phyloP scores from a whole-genome alignment of 2,113 vertebrate genomes.

The Thamnaconus septentrionalis region DNA sequence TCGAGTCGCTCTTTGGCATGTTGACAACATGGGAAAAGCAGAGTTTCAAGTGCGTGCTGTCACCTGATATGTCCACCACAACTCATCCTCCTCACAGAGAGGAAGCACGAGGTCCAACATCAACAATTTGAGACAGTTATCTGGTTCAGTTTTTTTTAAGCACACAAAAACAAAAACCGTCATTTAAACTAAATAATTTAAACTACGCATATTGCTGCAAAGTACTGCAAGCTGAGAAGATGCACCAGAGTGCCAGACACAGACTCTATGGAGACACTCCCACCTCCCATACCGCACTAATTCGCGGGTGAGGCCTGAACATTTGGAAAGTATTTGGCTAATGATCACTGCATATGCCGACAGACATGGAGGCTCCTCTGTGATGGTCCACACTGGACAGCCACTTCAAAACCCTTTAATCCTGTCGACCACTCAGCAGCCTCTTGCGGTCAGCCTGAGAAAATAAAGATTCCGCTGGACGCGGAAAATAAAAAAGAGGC shows the following conservation, averaged over 20 bases:
- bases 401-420: slow-evolving; percentile 17
- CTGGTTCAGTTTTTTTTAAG: slow-evolving; percentile 7
- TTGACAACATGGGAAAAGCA: slow-evolving; percentile 46
- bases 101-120: slow-evolving; percentile 14
- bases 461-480: slow-evolving; percentile 30
- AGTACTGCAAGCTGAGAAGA: slow-evolving; percentile 1
- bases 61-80: slow-evolving; percentile 29
- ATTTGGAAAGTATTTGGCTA: slow-evolving; percentile 62
- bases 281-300: slow-evolving; percentile 37
- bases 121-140: background rate
- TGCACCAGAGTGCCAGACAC: slow-evolving; percentile 39
- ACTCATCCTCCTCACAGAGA: slow-evolving; percentile 5
- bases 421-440: slow-evolving; percentile 66
- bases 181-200: background rate
- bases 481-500: background rate
- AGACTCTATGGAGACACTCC: slow-evolving; percentile 38
- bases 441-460: slow-evolving; percentile 71
- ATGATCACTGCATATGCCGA: slow-evolving; percentile 39
- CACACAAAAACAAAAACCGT: slow-evolving; percentile 4
- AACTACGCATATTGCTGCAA: background rate
- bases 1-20: slow-evolving; percentile 44
- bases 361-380: slow-evolving; percentile 49
- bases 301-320: slow-evolving; percentile 39
- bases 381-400: slow-evolving; percentile 21
- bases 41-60: slow-evolving; percentile 41